Base-by-base conservation (phyloP, 2,888 invertebrate species). In the Conistra vaccinii region DNA sequence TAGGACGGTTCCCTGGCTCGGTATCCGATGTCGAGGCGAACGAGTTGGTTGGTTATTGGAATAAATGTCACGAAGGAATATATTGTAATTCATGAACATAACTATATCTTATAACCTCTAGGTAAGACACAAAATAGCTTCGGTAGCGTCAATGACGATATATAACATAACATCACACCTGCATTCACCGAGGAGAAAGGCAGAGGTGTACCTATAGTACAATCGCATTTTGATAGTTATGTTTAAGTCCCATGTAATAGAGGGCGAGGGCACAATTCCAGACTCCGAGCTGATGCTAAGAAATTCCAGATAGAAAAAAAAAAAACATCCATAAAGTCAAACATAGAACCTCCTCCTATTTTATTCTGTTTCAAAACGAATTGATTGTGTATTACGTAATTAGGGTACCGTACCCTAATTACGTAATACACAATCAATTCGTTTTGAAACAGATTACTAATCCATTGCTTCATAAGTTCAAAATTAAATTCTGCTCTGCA, bases 1-100 rank as follows among this genome's bases (percentile, higher is more conserved):
- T 29, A 35, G 35, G 51, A 53, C 5, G 12, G 23, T 78, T 61
- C 20, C 29, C 53, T 39, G 17, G 45, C 53, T 23, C 29, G 14
- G 29, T 76, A 78, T 78, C 70, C 20, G 35, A 77, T 32, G 23
- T 39, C 17, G n/a, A 76, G n/a, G 5, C 45, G 29, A 39, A 39
- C 10, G 0, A 10, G 23, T 57, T 32, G 39, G 29, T 53, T 39
- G 14, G 55, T 32, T 48, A 48, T 76, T 76, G 0, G 12, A 29
- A 45, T 45, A 55, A 29, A 76, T 53, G 42, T n/a, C n/a, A n/a
- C 26, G 4, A 3, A n/a, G 29, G 4, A 48, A 17, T 5, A 48
- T 48, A 65, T 48, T 32, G 48, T 17, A n/a, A 51, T 51, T 32
- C 17, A 32, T 17, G 32, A 17, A 48, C 14, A 14, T 63, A 4